Percentiles rank a stretch among this genome's conserved stretches.
phyloP scores from a whole-genome alignment of 2,888 invertebrate species.

The Drosophila nr. medialis region DNA sequence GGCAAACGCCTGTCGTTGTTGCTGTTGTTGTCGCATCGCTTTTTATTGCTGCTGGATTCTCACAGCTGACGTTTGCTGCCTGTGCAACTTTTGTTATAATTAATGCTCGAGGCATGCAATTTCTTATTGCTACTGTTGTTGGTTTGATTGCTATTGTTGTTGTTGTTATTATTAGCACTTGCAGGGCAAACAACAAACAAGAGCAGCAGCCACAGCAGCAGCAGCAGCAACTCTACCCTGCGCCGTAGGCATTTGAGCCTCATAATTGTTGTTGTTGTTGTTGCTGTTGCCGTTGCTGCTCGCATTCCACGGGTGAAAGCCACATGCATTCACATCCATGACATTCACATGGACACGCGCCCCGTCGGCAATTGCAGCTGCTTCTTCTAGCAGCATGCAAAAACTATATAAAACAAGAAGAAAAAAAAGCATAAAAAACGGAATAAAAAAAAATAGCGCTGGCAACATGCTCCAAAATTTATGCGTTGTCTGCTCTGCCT shows the following conservation, averaged over 20 bases:
- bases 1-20: conserved; percentile 11
- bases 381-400: conserved; percentile 54
- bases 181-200: conserved; percentile 28
- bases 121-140: conserved; percentile 31
- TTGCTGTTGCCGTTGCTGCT: conserved; percentile 45
- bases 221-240: conserved; percentile 46
- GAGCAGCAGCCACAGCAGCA: conserved; percentile 1
- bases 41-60: conserved; percentile 19
- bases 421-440: neutral
- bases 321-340: conserved; percentile 58
- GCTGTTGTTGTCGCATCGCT: conserved; percentile 24
- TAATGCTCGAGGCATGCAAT: conserved; percentile 63
- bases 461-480: conserved; percentile 68
- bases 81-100: conserved; percentile 69
- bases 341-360: conserved; percentile 64
- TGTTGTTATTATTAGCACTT: conserved; percentile 52
- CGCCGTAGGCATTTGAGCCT: conserved; percentile 65
- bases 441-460: conserved; percentile 8
- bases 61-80: conserved; percentile 44
- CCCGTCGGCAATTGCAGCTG: conserved; percentile 57
- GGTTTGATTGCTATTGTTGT: neutral
- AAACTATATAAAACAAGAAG: conserved; percentile 21
- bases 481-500: conserved; percentile 55
- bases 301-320: conserved; percentile 76
- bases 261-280: conserved; percentile 49